phyloP scores from a whole-genome alignment of 2,113 vertebrate genomes.

The Strigops habroptila region DNA sequence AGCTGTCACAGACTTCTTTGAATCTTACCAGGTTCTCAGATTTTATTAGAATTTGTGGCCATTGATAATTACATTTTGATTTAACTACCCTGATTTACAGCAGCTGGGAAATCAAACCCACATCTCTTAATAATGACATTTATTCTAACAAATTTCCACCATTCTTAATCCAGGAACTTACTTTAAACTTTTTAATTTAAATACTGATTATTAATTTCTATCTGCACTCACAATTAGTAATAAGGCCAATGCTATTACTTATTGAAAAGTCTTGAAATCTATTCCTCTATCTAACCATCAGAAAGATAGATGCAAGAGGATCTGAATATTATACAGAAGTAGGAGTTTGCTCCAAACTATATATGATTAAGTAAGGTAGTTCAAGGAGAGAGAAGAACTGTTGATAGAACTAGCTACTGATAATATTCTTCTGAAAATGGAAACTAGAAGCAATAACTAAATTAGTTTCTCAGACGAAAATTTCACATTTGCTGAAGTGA shows the following conservation, averaged over 20 bases:
- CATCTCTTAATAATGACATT: not conserved
- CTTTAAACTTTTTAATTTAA: not conserved
- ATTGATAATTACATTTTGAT: not conserved
- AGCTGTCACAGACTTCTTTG: not conserved
- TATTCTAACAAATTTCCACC: not conserved
- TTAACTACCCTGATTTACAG: not conserved
- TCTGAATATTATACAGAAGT: not conserved
- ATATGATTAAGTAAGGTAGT: not conserved
- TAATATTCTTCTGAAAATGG: not conserved
- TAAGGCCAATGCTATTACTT: not conserved
- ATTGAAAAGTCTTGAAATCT: not conserved
- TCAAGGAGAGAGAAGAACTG: not conserved
- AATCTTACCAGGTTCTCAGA: not conserved
- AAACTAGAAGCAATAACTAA: not conserved
- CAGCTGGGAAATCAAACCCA: not conserved
- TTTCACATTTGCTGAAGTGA: not conserved
- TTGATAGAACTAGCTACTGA: not conserved
- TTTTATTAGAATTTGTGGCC: not conserved
- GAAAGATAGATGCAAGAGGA: not conserved
- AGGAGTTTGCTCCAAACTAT: not conserved
- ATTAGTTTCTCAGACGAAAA: not conserved
- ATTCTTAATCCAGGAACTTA: not conserved
- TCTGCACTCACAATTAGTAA: not conserved
- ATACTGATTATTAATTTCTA: not conserved
- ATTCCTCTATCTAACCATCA: not conserved